Base-by-base conservation (phyloP, 2,888 invertebrate genomes). In the Protonemura montana region DNA sequence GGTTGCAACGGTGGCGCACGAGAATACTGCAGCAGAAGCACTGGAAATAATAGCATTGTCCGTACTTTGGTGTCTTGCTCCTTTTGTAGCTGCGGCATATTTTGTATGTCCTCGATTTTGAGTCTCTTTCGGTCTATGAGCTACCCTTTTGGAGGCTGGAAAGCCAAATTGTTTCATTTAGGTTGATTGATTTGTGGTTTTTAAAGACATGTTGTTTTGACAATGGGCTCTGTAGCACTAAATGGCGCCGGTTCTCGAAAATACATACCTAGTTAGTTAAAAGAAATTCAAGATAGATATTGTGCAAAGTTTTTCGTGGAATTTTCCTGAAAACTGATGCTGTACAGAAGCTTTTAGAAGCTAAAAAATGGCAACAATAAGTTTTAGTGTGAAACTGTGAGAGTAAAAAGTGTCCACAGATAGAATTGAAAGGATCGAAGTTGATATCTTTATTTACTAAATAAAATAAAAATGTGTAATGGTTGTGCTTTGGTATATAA, bases 21-120 rank as follows among this genome's bases (percentile, higher is more conserved):
- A 59, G 59, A 59, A 59, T 59, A 59, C 59, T 59, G 59, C 59
- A 59, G 59, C 59, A 59, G 21, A 59, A 59, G 59, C 59, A 59
- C 7, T 59, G 59, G 59, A 59, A 59, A 59, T 59, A 59, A 59
- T 59, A 21, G 59, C 59, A 59, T 21, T 59, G 59, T 59, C 21
- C 59, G 59, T 59, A n/a, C n/a, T 59, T 59, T 59, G 59, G 7
- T 59, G 13, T 59, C 59, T 16, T 59, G 6, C 59, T 59, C 13
- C 59, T 59, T 59, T 59, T 59, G 59, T 7, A 21, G 13, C 59
- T 59, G 16, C 59, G 7, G 59, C 59, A 59, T 10, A 59, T 59
- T 21, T 41, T 7, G 41, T 7, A 13, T 35, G 10, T 3, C 35
- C 35, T 35, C 35, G 35, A n/a, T n/a, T n/a, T n/a, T n/a, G n/a